These are phyloP conservation scores for Aphelocoma coerulescens DNA, from an alignment of 2,113 vertebrate genomes.

Conservation along the genomic window DNA sequence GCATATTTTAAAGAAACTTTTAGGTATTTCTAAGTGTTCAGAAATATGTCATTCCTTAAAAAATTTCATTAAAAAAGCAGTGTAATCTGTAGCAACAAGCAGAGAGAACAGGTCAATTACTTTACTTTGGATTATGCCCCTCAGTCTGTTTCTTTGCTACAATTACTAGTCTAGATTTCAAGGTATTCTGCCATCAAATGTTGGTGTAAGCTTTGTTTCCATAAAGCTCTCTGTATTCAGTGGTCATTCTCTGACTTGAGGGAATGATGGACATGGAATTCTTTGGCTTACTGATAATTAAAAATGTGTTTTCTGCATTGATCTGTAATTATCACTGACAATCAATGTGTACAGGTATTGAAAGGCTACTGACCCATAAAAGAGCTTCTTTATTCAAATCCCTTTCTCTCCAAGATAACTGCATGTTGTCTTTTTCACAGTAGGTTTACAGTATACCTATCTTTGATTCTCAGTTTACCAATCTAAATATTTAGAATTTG, in stretches of 20 bases:
- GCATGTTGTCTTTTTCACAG: background rate
- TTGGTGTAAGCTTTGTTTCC: background rate
- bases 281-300: background rate
- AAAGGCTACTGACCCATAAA: background rate
- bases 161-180: background rate
- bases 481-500: background rate
- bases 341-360: background rate
- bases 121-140: background rate
- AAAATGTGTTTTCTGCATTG: background rate
- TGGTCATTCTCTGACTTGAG: background rate
- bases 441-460: background rate
- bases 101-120: background rate
- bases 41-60: background rate
- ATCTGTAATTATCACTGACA: background rate
- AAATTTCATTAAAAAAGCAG: background rate
- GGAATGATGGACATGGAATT: background rate
- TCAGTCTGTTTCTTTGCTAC: background rate
- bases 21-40: background rate
- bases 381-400: background rate
- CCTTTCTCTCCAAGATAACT: background rate
- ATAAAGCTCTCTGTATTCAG: background rate
- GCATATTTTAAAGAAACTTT: background rate
- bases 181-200: background rate
- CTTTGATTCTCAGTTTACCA: background rate
- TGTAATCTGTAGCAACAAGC: background rate